Evolutionary conservation across 2,888 invertebrate species (phyloP), one percentile per base, ranked within the genome.

Genomic region (Nomada ruficornis): DNA sequence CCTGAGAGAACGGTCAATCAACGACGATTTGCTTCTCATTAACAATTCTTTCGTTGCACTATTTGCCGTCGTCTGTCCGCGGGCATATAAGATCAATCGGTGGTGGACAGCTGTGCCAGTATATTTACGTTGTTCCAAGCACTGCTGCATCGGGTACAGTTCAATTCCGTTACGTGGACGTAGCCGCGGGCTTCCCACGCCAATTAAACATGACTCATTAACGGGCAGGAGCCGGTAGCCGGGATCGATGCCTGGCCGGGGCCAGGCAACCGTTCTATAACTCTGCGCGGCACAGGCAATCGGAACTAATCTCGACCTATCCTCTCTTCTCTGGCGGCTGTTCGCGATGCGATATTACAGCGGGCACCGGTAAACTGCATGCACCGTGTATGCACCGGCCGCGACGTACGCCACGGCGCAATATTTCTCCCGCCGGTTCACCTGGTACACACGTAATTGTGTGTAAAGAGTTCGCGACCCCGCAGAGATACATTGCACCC

Each of bases 201-300:
- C 94, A 94, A 94, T 94, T 94, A 94, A 94, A 94, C 94, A 94
- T 93, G 93, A 94, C 93, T 94, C 94, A 94, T 94, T 94, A 94
- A 94, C 93, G 93, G 92, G 90, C 90, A 90, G 91, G 90, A 91
- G 90, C 86, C 90, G 91, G 91, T 90, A 91, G 91, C 89, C 86
- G 87, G 91, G 92, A 92, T 92, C 92, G 92, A 92, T 91, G 91
- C 88, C 90, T 88, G 86, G 88, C 87, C 87, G 84, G 77, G 82
- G 70, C 71, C 77, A 76, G 83, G 79, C 86, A 83, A 84, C 89
- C 88, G 89, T 91, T 88, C 89, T 89, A 91, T 90, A 91, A 92
- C 88, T 90, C 90, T 86, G 86, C 78, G 77, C 71, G 69, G 86
- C 84, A 87, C 89, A 84, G 85, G 90, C 92, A 92, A 92, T 93